Evolutionary conservation across 2,888 invertebrate species (phyloP).

Genomic region (Perdita meconis): DNA sequence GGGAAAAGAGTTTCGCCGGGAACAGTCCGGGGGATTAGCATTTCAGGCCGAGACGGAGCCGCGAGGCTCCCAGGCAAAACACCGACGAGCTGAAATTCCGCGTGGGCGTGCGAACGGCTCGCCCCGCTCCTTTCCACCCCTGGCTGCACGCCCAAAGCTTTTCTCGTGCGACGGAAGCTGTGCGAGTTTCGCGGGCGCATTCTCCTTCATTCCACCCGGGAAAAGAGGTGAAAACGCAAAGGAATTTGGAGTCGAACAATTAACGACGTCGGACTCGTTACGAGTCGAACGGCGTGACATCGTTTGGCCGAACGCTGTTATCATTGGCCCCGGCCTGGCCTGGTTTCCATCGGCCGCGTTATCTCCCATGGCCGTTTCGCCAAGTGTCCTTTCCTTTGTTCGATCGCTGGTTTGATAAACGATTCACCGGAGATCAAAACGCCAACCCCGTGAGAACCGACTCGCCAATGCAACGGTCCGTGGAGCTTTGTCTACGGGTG

Average conservation of each 20-base stretch:
- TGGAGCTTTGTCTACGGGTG: neutral
- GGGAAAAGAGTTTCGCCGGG: constrained; percentile 14
- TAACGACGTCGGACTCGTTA: constrained; percentile 34
- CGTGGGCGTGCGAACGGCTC: constrained; percentile 24
- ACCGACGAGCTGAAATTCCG: constrained; percentile 19
- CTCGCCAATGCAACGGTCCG: neutral
- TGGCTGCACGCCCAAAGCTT: too few species aligned
- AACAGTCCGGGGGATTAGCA: constrained; percentile 28
- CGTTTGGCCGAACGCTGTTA: constrained; percentile 16
- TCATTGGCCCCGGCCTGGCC: constrained; percentile 23
- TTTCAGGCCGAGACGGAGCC: constrained; percentile 19
- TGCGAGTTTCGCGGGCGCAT: constrained; percentile 10
- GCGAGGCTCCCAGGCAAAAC: neutral
- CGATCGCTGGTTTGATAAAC: neutral
- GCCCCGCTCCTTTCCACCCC: too few species aligned
- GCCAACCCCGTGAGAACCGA: neutral
- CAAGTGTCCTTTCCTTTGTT: constrained; percentile 19
- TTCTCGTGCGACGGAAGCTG: constrained; percentile 1
- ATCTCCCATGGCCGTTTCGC: neutral
- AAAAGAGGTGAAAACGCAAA: constrained; percentile 17
- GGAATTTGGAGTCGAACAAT: constrained; percentile 30
- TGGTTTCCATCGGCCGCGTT: constrained; percentile 8
- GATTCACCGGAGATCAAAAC: constrained; percentile 6
- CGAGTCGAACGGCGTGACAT: constrained; percentile 24
- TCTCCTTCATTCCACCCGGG: constrained; percentile 1